These are phyloP conservation scores for Aphelenchoides bicaudatus DNA, from an alignment of 2,888 invertebrate species.

Conservation along the genomic window DNA sequence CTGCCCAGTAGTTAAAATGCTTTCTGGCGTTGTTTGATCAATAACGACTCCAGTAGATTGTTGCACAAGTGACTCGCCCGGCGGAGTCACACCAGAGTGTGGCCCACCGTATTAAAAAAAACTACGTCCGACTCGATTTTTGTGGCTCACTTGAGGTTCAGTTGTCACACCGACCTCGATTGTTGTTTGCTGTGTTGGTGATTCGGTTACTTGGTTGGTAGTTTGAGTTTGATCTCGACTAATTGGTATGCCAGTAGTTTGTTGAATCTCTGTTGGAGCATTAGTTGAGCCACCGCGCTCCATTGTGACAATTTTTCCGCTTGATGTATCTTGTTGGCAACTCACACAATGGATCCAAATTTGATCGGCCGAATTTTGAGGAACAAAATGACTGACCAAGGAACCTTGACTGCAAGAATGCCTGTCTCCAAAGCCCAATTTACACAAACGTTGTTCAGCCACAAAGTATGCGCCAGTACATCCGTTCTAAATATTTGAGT, in stretches of 20 bases:
- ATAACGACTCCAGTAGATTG: no score
- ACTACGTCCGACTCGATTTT: no score
- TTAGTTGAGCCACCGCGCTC: neutral
- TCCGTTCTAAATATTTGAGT: slow-evolving; percentile 43
- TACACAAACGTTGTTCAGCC: slow-evolving; percentile 37
- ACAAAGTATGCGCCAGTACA: slow-evolving; percentile 48
- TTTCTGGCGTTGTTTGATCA: neutral
- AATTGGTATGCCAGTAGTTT: no score
- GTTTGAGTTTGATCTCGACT: no score
- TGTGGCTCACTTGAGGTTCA: no score
- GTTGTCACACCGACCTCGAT: no score
- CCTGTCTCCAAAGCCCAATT: slow-evolving; percentile 45
- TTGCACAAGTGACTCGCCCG: no score
- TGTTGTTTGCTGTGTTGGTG: no score
- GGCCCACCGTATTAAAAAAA: no score
- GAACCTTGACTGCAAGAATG: slow-evolving; percentile 39
- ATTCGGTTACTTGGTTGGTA: no score
- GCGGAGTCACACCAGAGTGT: no score
- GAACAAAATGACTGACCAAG: slow-evolving; percentile 28
- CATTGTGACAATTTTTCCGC: neutral
- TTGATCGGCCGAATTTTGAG: slow-evolving; percentile 24
- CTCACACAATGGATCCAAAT: slow-evolving; percentile 50
- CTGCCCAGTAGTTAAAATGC: neutral
- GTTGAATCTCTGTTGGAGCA: no score
- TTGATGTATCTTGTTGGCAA: slow-evolving; percentile 36